Percentiles rank a stretch among this genome's conserved stretches.
Evolutionary conservation across 2,797 vertebrate species (phyloP).

Genomic region (Pipistrellus nathusii): DNA sequence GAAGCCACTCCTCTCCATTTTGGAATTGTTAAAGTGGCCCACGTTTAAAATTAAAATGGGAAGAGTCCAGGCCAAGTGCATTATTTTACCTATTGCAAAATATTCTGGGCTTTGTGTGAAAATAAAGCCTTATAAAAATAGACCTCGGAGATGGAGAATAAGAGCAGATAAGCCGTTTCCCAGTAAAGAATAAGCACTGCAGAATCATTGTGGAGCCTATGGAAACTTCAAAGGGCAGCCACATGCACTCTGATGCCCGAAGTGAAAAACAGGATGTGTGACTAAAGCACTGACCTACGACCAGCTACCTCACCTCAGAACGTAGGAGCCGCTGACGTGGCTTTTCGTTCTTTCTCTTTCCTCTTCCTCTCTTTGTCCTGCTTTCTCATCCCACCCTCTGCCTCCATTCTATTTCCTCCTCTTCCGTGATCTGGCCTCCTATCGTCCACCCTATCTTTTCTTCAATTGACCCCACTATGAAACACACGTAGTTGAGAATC

Average conservation of each 20-base stretch:
- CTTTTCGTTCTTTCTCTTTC: constrained; percentile 67
- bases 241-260: constrained; percentile 38
- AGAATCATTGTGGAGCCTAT: background rate
- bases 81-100: constrained; percentile 16
- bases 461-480: background rate
- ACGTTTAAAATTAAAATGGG: background rate
- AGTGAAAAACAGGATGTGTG: constrained; percentile 81
- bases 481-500: background rate
- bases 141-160: constrained; percentile 31
- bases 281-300: constrained; percentile 62
- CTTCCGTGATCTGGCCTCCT: background rate
- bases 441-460: background rate
- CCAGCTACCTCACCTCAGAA: constrained; percentile 33
- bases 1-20: background rate
- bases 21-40: background rate
- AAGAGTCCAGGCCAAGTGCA: background rate
- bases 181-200: constrained; percentile 38
- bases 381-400: constrained; percentile 30
- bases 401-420: background rate
- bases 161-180: constrained; percentile 48
- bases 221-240: constrained; percentile 72
- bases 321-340: constrained; percentile 15
- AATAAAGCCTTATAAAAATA: constrained; percentile 4
- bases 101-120: background rate
- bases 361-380: constrained; percentile 80